Percentiles rank a stretch among this genome's conserved stretches.
These are phyloP conservation scores for Maccullochella peelii DNA, from an alignment of 2,113 vertebrate genomes.

Conservation along the genomic window DNA sequence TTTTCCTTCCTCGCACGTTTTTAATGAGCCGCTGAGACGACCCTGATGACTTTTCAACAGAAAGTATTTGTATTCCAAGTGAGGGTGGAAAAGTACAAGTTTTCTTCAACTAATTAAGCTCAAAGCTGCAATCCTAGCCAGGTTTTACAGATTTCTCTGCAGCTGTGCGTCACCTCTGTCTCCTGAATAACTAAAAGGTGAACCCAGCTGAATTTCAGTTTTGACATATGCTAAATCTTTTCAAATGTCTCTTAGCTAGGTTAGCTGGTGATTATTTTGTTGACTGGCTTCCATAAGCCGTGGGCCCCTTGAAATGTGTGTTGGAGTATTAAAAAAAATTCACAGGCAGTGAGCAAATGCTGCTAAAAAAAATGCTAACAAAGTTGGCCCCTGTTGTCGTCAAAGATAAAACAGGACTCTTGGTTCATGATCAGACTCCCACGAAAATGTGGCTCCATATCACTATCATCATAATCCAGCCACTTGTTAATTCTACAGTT, in stretches of 20 bases:
- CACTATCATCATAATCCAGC: constrained; percentile 11
- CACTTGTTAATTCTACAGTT: constrained; percentile 20
- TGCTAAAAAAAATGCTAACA: constrained; percentile 46
- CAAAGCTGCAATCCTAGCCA: constrained; percentile 43
- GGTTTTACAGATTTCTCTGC: constrained; percentile 40
- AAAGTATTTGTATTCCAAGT: constrained; percentile 62
- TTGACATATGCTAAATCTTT: background rate
- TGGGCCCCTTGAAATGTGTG: background rate
- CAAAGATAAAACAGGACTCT: constrained; percentile 39
- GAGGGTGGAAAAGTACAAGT: constrained; percentile 47
- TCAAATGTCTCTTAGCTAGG: background rate
- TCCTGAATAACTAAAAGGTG: constrained; percentile 29
- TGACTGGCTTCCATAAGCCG: constrained; percentile 15
- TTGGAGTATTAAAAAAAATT: background rate
- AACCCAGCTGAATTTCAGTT: constrained; percentile 16
- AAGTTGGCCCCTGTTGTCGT: constrained; percentile 5
- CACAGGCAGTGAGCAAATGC: background rate
- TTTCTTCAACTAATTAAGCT: constrained; percentile 71
- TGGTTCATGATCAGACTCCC: constrained; percentile 6
- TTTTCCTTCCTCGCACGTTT: constrained; percentile 52
- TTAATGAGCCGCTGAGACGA: constrained; percentile 73
- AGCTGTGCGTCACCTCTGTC: constrained; percentile 11
- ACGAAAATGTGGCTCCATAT: background rate
- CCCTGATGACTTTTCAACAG: constrained; percentile 68
- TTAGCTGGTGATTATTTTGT: constrained; percentile 33